Conservation (phyloP, 2,113 vertebrate genomes). For the Microtus pennsylvanicus region DNA sequence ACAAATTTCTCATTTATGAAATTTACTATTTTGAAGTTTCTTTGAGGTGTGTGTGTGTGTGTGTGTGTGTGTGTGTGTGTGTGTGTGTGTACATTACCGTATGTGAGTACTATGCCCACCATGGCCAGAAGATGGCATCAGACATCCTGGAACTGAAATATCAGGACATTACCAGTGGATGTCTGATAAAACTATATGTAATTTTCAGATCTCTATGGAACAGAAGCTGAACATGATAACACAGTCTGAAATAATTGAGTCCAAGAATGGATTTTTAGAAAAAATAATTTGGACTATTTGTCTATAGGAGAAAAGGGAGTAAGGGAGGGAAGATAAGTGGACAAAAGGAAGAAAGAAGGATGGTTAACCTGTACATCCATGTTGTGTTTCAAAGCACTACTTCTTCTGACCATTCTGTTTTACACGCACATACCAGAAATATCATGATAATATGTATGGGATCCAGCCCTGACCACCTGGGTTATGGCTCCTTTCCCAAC, state of each 20-base stretch:
- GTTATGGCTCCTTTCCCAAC: too few relatives aligned
- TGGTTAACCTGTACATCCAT: too few relatives aligned
- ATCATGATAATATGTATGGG: not conserved
- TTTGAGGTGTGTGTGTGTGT: not conserved
- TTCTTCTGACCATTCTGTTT: not conserved
- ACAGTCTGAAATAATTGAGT: not conserved
- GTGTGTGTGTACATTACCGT: not conserved
- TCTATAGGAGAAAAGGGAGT: not conserved
- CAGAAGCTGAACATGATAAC: not conserved
- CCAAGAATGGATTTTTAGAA: not conserved
- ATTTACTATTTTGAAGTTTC: not conserved
- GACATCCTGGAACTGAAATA: not conserved
- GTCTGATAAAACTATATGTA: not conserved
- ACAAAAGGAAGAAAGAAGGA: not conserved
- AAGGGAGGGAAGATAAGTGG: accelerated
- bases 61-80: not conserved
- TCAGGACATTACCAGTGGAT: not conserved
- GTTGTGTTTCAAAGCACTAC: too few relatives aligned
- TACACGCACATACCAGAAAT: not conserved
- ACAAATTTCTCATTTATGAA: not conserved
- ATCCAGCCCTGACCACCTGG: too few relatives aligned
- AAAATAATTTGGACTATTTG: not conserved
- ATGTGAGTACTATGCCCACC: not conserved
- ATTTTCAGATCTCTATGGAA: not conserved
- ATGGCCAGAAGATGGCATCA: too few relatives aligned